Evolutionary conservation across 1,140 invertebrate species (phyloP), one percentile per base, ranked within the genome.

Genomic region (Drosophila nigromelanica): DNA sequence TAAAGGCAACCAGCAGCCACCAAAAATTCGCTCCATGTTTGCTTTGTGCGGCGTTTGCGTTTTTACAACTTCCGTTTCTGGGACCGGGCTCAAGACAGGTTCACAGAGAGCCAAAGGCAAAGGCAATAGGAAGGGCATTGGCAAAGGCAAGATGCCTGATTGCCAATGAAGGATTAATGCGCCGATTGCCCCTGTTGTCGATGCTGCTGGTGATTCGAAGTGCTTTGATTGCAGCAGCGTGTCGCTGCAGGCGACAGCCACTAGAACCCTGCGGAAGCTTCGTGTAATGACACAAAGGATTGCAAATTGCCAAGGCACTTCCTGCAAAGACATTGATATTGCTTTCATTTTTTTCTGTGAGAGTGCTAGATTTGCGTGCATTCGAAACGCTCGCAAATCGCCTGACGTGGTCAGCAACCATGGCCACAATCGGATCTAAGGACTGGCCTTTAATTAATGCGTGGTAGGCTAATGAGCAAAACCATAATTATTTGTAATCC

Each of bases 231-330:
- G 83, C 83, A 80, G 69, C 69, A 76, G 78, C 75, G 59, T 81
- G 45, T 72, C 66, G 82, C 82, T 86, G 82, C 82, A 82, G 82
- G 82, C 83, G 61, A 76, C 74, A 73, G 52, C 47, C 39, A 35
- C 40, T 45, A 45, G 58, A 37, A 73, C 67, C 61, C 60, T 61
- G 67, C 89, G 89, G 89, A 90, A 90, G 78, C 89, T 54, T 75
- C 90, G 89, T 85, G 83, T 90, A 90, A 90, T 90, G 89, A 90
- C 75, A 91, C 89, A 90, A 90, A 90, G 89, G 89, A 90, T 85
- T 90, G 74, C 69, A 90, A 90, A 90, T 90, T 90, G 89, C 80
- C 85, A 81, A 69, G 80, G 79, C 64, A 89, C 73, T 89, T 87
- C 83, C 83, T 89, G 83, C 68, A 73, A 78, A 67, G 78, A 89